Evolutionary conservation across 2,113 vertebrate species (phyloP).

Genomic region (Pelobates fuscus): DNA sequence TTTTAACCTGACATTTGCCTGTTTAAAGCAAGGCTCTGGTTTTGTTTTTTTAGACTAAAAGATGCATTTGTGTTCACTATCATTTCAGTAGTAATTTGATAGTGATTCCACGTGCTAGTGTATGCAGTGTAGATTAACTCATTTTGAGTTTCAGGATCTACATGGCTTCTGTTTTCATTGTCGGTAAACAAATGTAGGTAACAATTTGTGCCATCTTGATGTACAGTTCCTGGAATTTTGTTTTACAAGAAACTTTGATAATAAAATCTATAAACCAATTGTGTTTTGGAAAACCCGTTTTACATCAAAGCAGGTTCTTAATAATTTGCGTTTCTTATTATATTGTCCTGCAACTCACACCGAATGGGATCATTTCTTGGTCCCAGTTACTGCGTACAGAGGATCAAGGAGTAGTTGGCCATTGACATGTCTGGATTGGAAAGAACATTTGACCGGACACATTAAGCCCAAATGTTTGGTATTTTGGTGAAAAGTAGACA

Average conservation of each 20-base stretch:
- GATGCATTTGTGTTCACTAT: conserved; percentile 67
- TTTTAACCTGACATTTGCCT: conserved; percentile 1
- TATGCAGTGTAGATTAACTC: conserved; percentile 65
- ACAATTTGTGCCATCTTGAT: conserved; percentile 79
- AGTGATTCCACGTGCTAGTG: conserved; percentile 71
- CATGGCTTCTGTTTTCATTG: conserved; percentile 72
- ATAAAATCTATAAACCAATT: conserved; percentile 82
- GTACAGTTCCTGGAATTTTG: conserved; percentile 84
- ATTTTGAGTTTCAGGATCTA: conserved; percentile 66
- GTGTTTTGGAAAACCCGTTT: conserved; percentile 2
- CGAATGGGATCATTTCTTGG: too few relatives aligned
- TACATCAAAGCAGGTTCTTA: too few relatives aligned
- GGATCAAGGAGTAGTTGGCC: too few relatives aligned
- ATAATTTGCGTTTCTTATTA: too few relatives aligned
- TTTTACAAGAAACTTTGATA: conserved; percentile 90
- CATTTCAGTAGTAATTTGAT: conserved; percentile 67
- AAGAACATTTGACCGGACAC: too few relatives aligned
- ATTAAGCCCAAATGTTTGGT: too few relatives aligned
- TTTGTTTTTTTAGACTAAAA: neutral
- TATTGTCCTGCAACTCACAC: too few relatives aligned
- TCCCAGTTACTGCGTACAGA: too few relatives aligned
- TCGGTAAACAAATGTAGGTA: conserved; percentile 70
- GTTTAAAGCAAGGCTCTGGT: neutral
- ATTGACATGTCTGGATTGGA: too few relatives aligned
- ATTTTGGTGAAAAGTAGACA: too few relatives aligned